A percentile compares a stretch with the other conserved stretches of the same genome.
Conservation (phyloP, 2,888 invertebrate genomes). For the Drosophila nr. medialis region DNA sequence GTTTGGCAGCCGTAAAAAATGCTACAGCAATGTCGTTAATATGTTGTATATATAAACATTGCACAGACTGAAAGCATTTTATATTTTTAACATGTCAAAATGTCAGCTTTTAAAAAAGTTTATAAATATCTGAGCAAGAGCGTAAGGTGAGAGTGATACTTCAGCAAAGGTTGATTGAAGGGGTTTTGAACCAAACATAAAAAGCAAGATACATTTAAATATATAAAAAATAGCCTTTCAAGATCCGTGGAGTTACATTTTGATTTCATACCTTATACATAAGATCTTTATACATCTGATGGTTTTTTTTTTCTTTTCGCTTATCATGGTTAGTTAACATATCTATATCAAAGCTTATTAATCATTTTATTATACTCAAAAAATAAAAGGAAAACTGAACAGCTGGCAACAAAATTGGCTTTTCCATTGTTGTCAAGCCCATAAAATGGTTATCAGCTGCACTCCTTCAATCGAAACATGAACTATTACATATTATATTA, state of each 20-base stretch:
- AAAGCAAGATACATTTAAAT: background rate
- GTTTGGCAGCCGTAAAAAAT: conserved; percentile 18
- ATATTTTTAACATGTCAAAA: conserved; percentile 11
- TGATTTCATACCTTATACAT: background rate
- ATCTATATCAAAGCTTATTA: background rate
- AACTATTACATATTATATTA: background rate
- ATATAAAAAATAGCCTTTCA: background rate
- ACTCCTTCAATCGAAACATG: conserved; percentile 15
- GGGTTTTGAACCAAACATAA: background rate
- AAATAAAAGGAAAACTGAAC: background rate
- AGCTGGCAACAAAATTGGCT: conserved; percentile 8
- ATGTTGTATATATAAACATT: conserved; percentile 24
- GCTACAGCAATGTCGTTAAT: conserved; percentile 17
- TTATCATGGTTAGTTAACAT: background rate
- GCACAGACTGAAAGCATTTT: background rate
- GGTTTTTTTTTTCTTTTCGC: background rate
- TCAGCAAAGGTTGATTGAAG: background rate
- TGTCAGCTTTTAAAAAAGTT: conserved; percentile 15
- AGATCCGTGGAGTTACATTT: background rate
- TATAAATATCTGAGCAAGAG: conserved; percentile 7
- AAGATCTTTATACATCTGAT: background rate
- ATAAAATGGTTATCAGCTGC: conserved; percentile 25
- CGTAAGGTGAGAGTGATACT: background rate
- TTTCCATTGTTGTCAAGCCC: conserved; percentile 8
- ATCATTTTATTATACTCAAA: conserved; percentile 6